phyloP scores from a whole-genome alignment of 2,797 vertebrate genomes.

The Vultur gryphus region DNA sequence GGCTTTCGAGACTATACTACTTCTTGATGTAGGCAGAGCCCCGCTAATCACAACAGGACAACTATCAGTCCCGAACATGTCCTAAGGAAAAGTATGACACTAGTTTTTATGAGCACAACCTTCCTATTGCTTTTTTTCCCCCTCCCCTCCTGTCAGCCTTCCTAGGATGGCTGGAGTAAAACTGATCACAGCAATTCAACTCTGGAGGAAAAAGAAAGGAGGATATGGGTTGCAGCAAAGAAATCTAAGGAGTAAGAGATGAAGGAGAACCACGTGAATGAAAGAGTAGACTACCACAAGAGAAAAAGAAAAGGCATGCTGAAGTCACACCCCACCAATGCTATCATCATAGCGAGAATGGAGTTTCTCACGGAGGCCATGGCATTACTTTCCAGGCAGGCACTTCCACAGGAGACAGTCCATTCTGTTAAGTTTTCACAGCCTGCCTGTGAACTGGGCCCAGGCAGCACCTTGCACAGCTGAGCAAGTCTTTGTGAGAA shows the following conservation, averaged over 20 bases:
- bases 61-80: not conserved
- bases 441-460: not conserved
- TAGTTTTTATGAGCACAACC: not conserved
- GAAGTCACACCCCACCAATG: not conserved
- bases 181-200: not conserved
- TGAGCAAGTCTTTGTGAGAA: not conserved
- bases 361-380: not conserved
- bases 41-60: not conserved
- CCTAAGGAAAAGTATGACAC: not conserved
- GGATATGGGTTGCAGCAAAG: not conserved
- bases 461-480: not conserved
- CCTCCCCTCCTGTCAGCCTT: not conserved
- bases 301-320: not conserved
- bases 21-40: not conserved
- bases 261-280: not conserved
- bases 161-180: not conserved
- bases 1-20: not conserved
- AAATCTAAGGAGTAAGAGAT: not conserved
- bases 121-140: not conserved
- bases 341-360: fast-evolving
- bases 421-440: not conserved
- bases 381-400: not conserved
- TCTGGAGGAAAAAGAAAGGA: not conserved
- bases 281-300: not conserved
- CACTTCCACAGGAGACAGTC: not conserved